Base-by-base conservation (phyloP, 2,888 invertebrate genomes). In the Odontocolon sp. region DNA sequence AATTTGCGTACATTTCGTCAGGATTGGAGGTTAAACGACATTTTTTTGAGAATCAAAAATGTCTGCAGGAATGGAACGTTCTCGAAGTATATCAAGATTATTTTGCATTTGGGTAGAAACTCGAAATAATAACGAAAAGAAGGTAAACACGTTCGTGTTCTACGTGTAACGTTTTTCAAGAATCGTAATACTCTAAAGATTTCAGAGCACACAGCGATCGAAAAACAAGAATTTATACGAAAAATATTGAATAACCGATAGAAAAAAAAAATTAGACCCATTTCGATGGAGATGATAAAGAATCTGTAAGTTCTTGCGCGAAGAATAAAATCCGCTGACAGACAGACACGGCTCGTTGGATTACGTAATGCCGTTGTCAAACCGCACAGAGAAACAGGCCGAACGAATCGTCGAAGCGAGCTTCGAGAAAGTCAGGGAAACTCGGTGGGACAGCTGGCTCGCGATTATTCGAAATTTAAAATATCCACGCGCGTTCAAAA, bases 311-410 rank as follows among this genome's bases (percentile, higher is more conserved):
- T 4, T 21, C 23, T 23, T 8, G 9, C 3, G 18, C 16, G n/a
- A 50, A 6, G 31, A 71, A 69, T 61, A 71, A 74, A 75, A 57
- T 63, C 71, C 69, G 47, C 77, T 77, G 79, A 77, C 77, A 75
- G 77, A 54, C 77, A 68, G 77, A 77, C 71, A 72, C 77, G 64
- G 80, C 74, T 79, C 68, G 75, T 79, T 69, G 75, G 61, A 82
- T 88, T 88, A 88, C 87, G 87, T 86, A 87, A 88, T 81, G 71
- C 77, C 83, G 83, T 84, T 87, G 87, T 87, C 85, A 87, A 88
- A 87, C 83, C 84, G 85, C 84, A 84, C 83, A 83, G 81, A 81
- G 31, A 50, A 28, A 47, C 45, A 36, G 23, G 3, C 33, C 47
- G 33, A 47, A 45, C 40, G 40, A 36, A 11, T 36, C 14, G 1